Evolutionary conservation across 2,113 vertebrate genomes (phyloP).

Genomic region (Dicaeum eximium): DNA sequence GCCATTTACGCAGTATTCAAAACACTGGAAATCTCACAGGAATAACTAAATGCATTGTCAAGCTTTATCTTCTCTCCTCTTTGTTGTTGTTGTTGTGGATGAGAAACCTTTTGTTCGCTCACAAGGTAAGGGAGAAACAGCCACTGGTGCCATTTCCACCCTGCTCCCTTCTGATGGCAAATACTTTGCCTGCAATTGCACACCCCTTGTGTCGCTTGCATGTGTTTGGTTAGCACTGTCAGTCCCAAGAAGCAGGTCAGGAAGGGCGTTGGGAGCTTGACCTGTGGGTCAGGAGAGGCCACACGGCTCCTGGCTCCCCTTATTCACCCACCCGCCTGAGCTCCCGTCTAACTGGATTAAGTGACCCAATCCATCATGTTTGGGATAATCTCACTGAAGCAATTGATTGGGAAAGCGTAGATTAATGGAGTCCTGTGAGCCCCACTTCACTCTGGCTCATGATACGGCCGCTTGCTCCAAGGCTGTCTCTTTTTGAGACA

Average conservation of each 20-base stretch:
- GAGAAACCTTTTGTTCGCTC: not conserved
- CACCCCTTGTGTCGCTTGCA: not conserved
- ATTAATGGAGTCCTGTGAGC: not conserved
- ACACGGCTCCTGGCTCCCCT: not conserved
- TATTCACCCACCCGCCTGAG: not conserved
- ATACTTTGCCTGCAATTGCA: not conserved
- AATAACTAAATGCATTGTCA: not conserved
- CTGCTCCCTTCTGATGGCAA: not conserved
- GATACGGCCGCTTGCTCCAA: not conserved
- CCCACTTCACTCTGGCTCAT: not conserved
- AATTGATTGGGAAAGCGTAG: slow-evolving; percentile 7
- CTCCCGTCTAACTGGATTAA: not conserved
- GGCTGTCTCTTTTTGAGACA: not conserved
- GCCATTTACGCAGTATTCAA: not conserved
- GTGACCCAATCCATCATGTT: slow-evolving; percentile 27
- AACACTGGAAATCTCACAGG: not conserved
- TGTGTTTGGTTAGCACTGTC: not conserved
- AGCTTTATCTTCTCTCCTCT: not conserved
- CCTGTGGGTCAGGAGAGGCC: not conserved
- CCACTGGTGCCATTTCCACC: not conserved
- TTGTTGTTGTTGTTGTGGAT: not conserved
- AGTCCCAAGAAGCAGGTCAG: not conserved
- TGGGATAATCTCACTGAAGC: slow-evolving; percentile 29
- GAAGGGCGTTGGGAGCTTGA: not conserved
- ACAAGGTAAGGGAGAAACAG: not conserved